These are phyloP conservation scores for Brachyopa scutellaris DNA, from an alignment of 2,888 invertebrate species.

Conservation along the genomic window DNA sequence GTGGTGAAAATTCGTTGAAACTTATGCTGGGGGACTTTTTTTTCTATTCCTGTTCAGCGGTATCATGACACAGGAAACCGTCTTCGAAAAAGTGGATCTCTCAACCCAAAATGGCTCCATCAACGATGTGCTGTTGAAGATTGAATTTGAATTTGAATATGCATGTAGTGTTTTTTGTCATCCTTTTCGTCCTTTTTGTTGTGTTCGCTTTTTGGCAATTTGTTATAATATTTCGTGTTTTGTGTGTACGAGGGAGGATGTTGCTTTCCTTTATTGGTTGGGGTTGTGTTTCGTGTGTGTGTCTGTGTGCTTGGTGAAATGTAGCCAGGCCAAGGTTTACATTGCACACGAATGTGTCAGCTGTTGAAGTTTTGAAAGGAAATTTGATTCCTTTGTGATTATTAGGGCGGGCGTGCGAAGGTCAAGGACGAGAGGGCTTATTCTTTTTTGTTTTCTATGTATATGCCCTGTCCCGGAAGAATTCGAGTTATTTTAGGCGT, in stretches of 20 bases:
- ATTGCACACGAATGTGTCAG: too few relatives aligned
- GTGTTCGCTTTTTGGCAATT: slow-evolving; percentile 11
- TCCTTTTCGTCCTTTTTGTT: not conserved
- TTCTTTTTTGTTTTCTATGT: too few relatives aligned
- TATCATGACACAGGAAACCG: slow-evolving; percentile 52
- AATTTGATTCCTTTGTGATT: too few relatives aligned
- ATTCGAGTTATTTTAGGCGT: too few relatives aligned
- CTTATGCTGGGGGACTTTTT: slow-evolving; percentile 36
- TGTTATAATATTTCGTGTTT: slow-evolving; percentile 9
- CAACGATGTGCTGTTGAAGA: slow-evolving; percentile 61
- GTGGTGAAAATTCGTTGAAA: slow-evolving; percentile 29
- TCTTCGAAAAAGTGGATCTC: slow-evolving; percentile 26
- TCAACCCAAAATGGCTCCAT: slow-evolving; percentile 65
- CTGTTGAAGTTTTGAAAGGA: too few relatives aligned
- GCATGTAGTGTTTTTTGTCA: not conserved
- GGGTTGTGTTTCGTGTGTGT: not conserved
- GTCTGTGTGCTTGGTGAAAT: slow-evolving; percentile 5
- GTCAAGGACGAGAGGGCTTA: too few relatives aligned
- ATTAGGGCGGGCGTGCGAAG: too few relatives aligned
- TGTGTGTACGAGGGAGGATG: not conserved
- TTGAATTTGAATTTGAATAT: slow-evolving; percentile 49
- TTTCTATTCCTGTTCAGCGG: slow-evolving; percentile 28
- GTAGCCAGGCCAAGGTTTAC: slow-evolving; percentile 20
- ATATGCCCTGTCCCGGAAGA: too few relatives aligned
- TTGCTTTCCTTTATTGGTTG: not conserved